Percentiles rank a stretch among this genome's conserved stretches.
These are phyloP conservation scores for Orthosia cruda DNA, from an alignment of 2,888 invertebrate genomes.

Conservation along the genomic window DNA sequence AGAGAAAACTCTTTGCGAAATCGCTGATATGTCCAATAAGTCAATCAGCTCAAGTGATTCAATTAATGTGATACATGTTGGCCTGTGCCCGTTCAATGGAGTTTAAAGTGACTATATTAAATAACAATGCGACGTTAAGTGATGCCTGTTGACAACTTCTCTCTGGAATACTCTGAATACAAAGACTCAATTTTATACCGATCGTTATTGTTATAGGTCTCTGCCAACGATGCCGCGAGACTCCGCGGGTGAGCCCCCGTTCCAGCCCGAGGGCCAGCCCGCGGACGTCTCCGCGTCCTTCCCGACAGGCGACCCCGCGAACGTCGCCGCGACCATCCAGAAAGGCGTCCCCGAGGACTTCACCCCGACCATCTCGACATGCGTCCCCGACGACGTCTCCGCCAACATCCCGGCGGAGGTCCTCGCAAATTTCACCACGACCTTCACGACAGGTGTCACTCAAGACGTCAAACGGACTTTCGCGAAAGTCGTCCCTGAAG, in stretches of 20 bases:
- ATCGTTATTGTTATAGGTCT: conserved; percentile 59
- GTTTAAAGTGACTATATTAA: conserved; percentile 29
- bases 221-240: conserved; percentile 27
- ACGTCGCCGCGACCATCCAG: conserved; percentile 16
- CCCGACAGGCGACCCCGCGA: conserved; percentile 27
- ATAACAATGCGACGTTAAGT: conserved; percentile 28
- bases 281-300: conserved; percentile 32
- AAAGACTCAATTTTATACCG: conserved; percentile 24
- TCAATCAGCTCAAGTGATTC: background rate
- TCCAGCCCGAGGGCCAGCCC: conserved; percentile 41
- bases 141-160: conserved; percentile 11
- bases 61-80: background rate
- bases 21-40: background rate
- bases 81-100: conserved; percentile 3
- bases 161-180: background rate
- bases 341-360: conserved; percentile 21
- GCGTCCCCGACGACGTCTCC: conserved; percentile 8
- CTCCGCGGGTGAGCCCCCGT: conserved; percentile 36
- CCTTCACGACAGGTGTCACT: background rate
- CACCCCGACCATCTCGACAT: background rate
- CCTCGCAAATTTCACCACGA: conserved; percentile 1
- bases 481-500: background rate
- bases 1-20: background rate
- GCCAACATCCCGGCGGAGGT: conserved; percentile 1
- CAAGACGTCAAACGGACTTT: background rate